phyloP scores from a whole-genome alignment of 1,140 invertebrate species.

The Mylabris phalerata region DNA sequence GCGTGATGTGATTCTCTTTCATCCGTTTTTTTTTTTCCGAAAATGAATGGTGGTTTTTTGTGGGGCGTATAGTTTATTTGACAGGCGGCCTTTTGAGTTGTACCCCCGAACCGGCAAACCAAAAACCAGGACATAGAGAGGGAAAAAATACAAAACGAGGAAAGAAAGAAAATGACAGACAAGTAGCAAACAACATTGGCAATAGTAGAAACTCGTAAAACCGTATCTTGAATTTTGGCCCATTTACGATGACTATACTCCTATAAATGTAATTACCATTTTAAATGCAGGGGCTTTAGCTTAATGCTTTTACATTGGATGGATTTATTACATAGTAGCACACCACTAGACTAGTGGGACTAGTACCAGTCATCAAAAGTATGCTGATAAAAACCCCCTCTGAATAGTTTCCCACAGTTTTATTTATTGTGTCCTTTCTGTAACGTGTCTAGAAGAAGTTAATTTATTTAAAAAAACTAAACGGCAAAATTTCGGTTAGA shows the following conservation, averaged over 20 bases:
- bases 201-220: constrained; percentile 16
- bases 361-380: too few species aligned
- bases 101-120: constrained; percentile 12
- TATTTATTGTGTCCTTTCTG: too few species aligned
- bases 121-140: too few species aligned
- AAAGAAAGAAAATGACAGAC: too few species aligned
- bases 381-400: too few species aligned
- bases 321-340: constrained; percentile 2
- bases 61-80: constrained; percentile 18
- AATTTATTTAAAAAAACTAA: too few species aligned
- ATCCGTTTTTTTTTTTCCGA: not conserved
- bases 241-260: constrained; percentile 14
- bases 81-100: constrained; percentile 16
- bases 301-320: constrained; percentile 10
- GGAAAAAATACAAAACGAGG: too few species aligned
- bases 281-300: constrained; percentile 13
- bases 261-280: constrained; percentile 19
- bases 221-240: constrained; percentile 14
- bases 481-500: too few species aligned
- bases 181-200: not conserved
- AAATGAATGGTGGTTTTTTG: constrained; percentile 10
- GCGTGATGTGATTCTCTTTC: constrained; percentile 17
- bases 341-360: too few species aligned
- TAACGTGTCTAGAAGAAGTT: too few species aligned
- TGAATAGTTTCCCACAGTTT: too few species aligned